Conservation (phyloP, 2,888 invertebrate genomes). For the Gymnosoma rotundatum region DNA sequence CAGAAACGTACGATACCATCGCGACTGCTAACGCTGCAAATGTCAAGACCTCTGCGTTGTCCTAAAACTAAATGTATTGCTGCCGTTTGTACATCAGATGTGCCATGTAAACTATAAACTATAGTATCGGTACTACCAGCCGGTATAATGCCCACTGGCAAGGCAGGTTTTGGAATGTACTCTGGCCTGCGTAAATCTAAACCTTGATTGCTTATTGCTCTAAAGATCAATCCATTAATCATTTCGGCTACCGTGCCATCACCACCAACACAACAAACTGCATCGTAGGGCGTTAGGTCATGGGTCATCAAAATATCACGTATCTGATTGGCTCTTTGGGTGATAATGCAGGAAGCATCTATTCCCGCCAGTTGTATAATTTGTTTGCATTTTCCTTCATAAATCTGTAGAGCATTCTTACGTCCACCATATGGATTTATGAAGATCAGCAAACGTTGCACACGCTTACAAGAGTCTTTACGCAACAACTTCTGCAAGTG, state of each 20-base stretch:
- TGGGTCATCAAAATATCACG: conserved; percentile 85
- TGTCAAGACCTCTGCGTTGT: conserved; percentile 88
- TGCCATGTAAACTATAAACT: conserved; percentile 90
- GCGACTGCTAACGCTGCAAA: conserved; percentile 87
- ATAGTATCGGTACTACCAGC: conserved; percentile 91
- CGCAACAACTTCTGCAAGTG: conserved; percentile 83
- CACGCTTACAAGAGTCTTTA: conserved; percentile 82
- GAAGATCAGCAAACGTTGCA: conserved; percentile 89
- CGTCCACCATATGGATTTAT: conserved; percentile 94
- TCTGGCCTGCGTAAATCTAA: conserved; percentile 77
- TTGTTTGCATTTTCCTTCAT: conserved; percentile 88
- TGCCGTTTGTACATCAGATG: conserved; percentile 90
- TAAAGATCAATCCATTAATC: conserved; percentile 87
- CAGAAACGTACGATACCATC: conserved; percentile 86
- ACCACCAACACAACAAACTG: conserved; percentile 91
- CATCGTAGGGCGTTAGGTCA: conserved; percentile 85
- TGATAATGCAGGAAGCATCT: conserved; percentile 86
- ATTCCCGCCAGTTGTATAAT: conserved; percentile 86
- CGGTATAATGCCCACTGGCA: conserved; percentile 85
- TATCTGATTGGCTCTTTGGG: conserved; percentile 90
- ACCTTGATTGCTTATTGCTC: conserved; percentile 81
- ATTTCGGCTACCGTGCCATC: conserved; percentile 94
- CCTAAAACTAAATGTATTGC: conserved; percentile 92
- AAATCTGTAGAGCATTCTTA: conserved; percentile 87
- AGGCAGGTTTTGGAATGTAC: conserved; percentile 80